Evolutionary conservation across 2,888 invertebrate species (phyloP).

Genomic region (Didymodactylos carnosus): DNA sequence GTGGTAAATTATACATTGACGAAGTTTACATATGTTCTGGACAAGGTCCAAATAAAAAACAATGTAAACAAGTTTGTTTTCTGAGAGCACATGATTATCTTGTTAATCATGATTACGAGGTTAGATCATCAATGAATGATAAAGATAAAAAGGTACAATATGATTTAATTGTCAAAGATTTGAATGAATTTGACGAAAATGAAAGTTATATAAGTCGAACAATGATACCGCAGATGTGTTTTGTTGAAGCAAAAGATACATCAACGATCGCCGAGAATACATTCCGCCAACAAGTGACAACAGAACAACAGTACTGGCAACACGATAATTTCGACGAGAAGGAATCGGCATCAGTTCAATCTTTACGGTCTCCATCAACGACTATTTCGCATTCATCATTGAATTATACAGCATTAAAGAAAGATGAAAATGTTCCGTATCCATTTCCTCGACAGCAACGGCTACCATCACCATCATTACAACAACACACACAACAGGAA

Average conservation of each 20-base stretch:
- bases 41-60: neutral
- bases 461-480: too few relatives aligned
- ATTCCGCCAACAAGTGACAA: neutral
- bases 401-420: too few relatives aligned
- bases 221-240: neutral
- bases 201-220: too few relatives aligned
- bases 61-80: neutral
- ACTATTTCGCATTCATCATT: too few relatives aligned
- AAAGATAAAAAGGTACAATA: neutral
- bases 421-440: too few relatives aligned
- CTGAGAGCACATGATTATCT: too few relatives aligned
- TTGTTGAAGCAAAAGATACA: neutral
- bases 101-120: neutral
- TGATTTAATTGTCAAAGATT: neutral
- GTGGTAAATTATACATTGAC: neutral
- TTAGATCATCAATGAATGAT: neutral
- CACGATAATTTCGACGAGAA: too few relatives aligned
- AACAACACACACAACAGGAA: too few relatives aligned
- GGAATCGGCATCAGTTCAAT: too few relatives aligned
- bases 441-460: too few relatives aligned
- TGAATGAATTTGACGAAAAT: too few relatives aligned
- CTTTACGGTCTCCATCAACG: too few relatives aligned
- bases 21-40: neutral
- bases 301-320: neutral
- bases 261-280: neutral